Evolutionary conservation across 1,140 invertebrate genomes (phyloP), one percentile per base, ranked within the genome.

Genomic region (Ylistrum balloti): DNA sequence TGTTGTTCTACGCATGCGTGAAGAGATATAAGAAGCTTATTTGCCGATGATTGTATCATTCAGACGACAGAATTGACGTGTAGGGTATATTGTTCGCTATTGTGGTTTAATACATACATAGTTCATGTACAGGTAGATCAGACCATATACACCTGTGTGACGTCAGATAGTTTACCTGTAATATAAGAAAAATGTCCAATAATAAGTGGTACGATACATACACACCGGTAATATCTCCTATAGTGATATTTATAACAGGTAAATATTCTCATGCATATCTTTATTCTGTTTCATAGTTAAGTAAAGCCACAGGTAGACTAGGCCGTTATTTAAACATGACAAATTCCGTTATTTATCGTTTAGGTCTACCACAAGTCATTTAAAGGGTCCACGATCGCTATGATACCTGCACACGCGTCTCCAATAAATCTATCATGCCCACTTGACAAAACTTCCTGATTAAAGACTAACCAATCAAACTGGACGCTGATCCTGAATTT

Each of bases 1-100:
- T 92, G 38, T n/a, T 88, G 85, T 56, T 45, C 9, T 88, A 87
- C 89, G 91, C 91, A 92, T 92, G 91, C 88, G 91, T 89, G 20
- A 85, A 86, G 56, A 74, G 56, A 74, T 74, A 74, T 74, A 74
- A 74, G 56, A 74, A 74, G 56, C 56, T 74, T 74, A 74, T 74
- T 28, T 74, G 56, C 17, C 56, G 56, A n/a, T 74, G 56, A 74
- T 74, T 74, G 56, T 74, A 74, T 74, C 56, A 74, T 28, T 74
- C 56, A 74, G 56, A 74, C 56, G 56, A n/a, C 22, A 5, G n/a
- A 28, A 74, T 74, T 74, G 56, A 74, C 56, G 56, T 74, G 56
- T 28, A 74, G 56, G 56, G 56, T 74, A 11, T 17, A 74, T 74
- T 74, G 56, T 74, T 74, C 56, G 17, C n/a, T 74, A 74, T 74